Base-by-base conservation (phyloP, 2,113 vertebrate species). In the Festucalex cinctus region DNA sequence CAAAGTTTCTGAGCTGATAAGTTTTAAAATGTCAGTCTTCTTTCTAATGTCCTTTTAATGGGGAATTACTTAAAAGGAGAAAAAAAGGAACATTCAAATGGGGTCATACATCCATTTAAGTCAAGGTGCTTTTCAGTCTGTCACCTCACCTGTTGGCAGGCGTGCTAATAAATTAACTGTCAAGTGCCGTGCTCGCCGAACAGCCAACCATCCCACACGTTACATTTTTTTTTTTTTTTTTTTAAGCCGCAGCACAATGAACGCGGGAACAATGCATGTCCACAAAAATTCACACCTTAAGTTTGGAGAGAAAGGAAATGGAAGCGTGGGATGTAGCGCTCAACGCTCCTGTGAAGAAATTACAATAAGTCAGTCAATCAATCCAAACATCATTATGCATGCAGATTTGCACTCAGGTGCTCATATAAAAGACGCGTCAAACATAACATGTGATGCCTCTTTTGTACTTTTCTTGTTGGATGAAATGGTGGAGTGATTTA, bases 201-300 rank as follows among this genome's bases (percentile, higher is more conserved):
- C 26, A 59, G 59, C n/a, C 26, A 76, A 46, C n/a, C 53, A 73
- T 53, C 74, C 66, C 66, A 48, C 70, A 65, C 49, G 46, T 58
- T 39, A 53, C 69, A 66, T 49, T 82, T 44, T 59, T 62, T 72
- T 49, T 58, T 39, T 58, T 66, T 67, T 49, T 82, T 44, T 59
- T 62, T 72, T 49, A 69, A 65, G 44, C 68, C 36, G 59, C 2
- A 44, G 64, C 68, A 85, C 78, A 82, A 78, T 54, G 22, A 54
- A 12, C 22, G 51, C 51, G 3, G 22, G 22, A 54, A 54, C 22
- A 54, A 54, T 54, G 22, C 51, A 24, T 14, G 51, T 54, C 51
- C 51, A 5, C 51, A 26, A 54, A 54, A 54, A 22, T 54, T n/a
- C 51, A 54, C 51, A 54, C 51, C 51, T 26, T 9, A 24, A 26